A percentile compares a stretch with the other conserved stretches of the same genome.
Evolutionary conservation across 2,888 invertebrate genomes (phyloP).

Genomic region (Germaria angustata): DNA sequence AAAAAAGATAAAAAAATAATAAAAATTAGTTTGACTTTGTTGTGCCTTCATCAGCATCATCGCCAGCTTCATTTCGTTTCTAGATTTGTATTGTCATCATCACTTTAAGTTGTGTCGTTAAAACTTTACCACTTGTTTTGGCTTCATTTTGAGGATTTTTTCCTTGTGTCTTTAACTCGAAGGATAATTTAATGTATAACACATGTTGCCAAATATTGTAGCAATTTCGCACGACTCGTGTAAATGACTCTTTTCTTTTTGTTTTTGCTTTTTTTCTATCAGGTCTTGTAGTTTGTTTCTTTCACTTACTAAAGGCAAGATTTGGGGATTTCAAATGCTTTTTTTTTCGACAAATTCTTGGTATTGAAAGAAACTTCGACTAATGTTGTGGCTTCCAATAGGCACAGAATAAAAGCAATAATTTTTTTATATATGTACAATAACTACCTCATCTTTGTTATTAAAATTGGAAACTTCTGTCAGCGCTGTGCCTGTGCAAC

Average conservation of each 20-base stretch:
- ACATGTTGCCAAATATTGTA: conserved; percentile 63
- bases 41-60: conserved; percentile 16
- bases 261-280: background rate
- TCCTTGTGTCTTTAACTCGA: background rate
- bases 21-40: conserved; percentile 37
- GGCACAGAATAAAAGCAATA: no score
- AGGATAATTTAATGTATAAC: conserved; percentile 48
- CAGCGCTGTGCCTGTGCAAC: no score
- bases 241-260: conserved; percentile 43
- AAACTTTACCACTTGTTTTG: conserved; percentile 50
- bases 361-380: no score
- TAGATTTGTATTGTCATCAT: conserved; percentile 49
- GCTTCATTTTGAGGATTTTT: conserved; percentile 1
- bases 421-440: no score
- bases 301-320: no score
- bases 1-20: background rate
- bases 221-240: conserved; percentile 56
- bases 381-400: no score
- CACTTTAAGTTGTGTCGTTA: conserved; percentile 40
- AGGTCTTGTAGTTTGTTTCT: background rate
- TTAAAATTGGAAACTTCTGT: no score
- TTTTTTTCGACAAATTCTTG: no score
- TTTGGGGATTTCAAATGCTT: no score
- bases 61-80: conserved; percentile 12
- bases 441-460: no score